phyloP scores from a whole-genome alignment of 2,888 invertebrate genomes.

The Brachyopa scutellaris region DNA sequence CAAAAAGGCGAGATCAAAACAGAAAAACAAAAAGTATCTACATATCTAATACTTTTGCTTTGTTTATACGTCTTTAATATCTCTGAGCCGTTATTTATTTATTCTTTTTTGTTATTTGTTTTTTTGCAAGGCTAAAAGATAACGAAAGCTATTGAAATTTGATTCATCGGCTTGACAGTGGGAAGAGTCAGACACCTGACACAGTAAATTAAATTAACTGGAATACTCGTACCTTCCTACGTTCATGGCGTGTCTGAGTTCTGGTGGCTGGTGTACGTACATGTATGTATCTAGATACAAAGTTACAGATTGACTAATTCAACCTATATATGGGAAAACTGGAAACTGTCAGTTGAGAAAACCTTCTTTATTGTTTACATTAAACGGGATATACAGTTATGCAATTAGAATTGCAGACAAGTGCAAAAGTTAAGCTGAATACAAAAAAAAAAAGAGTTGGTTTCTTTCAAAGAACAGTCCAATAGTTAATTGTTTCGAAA shows the following conservation, averaged over 20 bases:
- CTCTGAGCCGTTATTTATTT: no score
- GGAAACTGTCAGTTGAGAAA: slow-evolving; percentile 14
- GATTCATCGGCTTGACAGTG: slow-evolving; percentile 50
- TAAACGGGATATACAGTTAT: slow-evolving; percentile 21
- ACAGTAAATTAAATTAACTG: slow-evolving; percentile 53
- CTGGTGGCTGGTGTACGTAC: no score
- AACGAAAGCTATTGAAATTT: slow-evolving; percentile 64
- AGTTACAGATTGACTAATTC: not conserved
- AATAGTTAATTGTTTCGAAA: slow-evolving; percentile 23
- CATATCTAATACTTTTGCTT: slow-evolving; percentile 11
- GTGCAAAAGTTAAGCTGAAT: not conserved
- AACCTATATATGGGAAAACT: slow-evolving; percentile 18
- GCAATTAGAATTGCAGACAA: slow-evolving; percentile 11
- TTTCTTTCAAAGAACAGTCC: not conserved
- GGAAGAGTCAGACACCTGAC: slow-evolving; percentile 66
- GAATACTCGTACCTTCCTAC: slow-evolving; percentile 51
- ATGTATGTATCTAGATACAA: no score
- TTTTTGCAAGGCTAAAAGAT: slow-evolving; percentile 55
- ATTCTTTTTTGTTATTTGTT: slow-evolving; percentile 3
- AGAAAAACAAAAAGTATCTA: slow-evolving; percentile 32
- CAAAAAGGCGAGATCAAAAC: slow-evolving; percentile 10
- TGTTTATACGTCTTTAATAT: no score
- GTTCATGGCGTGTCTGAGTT: slow-evolving; percentile 25
- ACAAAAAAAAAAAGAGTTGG: not conserved
- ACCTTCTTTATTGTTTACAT: not conserved